Base-by-base conservation (phyloP, 2,888 invertebrate genomes). In the Elmis aenea region DNA sequence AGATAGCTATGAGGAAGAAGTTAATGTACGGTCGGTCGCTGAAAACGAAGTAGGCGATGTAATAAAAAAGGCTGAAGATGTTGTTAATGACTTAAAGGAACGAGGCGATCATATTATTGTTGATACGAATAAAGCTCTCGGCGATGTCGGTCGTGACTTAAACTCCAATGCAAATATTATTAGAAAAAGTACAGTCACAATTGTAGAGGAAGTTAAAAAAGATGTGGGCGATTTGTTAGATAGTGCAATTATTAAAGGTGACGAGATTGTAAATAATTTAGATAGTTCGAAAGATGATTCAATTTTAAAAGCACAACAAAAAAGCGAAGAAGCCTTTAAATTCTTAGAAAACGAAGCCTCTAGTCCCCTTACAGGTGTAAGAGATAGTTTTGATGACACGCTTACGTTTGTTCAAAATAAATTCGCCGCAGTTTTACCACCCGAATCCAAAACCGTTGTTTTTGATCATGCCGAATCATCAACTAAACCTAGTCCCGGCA, bases 261-360 rank as follows among this genome's bases (percentile, higher is more conserved):
- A 26, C 2, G 5, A 13, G 10, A 26, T 6, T 14, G 2, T 16
- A 26, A 26, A 26, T 12, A 11, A 26, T 13, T n/a, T n/a, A n/a
- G n/a, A n/a, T n/a, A n/a, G n/a, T n/a, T n/a, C n/a, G 10, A 71
- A 72, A 10, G 51, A 43, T 9, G 62, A 64, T 45, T 58, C 60
- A 3, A 52, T 59, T 24, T 52, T 57, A n/a, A 52, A 54, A 16
- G 57, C 60, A 10, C 63, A 62, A 47, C 58, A 62, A 33, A 64
- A 58, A 39, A 65, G 64, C 33, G 66, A 66, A 33, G 67, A 67
- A 44, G 68, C 65, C 2, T 68, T 67, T 46, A 60, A 50, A 42
- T 68, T 68, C 46, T 54, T 67, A 35, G 68, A 68, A 46, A 61
- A 66, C 24, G 68, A 68, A 51, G 54, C 57, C 10, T 58, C 57